Evolutionary conservation across 2,888 invertebrate genomes (phyloP).

Genomic region (Gisinianus flammeolus): DNA sequence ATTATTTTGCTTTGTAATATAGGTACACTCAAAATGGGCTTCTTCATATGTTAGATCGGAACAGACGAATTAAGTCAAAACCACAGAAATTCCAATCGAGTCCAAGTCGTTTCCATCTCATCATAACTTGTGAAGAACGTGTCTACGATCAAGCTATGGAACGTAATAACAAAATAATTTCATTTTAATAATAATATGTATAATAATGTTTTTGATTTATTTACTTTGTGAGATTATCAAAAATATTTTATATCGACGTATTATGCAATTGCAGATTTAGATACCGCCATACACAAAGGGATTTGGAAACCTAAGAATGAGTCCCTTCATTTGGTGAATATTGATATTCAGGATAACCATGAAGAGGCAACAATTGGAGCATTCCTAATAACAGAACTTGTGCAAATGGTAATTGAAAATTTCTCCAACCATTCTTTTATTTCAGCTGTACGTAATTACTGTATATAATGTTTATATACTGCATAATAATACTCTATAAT

Average conservation of each 20-base stretch:
- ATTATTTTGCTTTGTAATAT: constrained; percentile 36
- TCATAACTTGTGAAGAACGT: constrained; percentile 96
- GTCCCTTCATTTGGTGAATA: constrained; percentile 94
- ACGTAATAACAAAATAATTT: constrained; percentile 69
- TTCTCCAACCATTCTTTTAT: too few species aligned
- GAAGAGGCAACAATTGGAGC: constrained; percentile 99
- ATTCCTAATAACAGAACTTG: constrained; percentile 95
- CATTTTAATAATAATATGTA: not conserved
- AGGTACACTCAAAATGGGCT: constrained; percentile 97
- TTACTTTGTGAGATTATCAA: not conserved
- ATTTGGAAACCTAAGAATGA: constrained; percentile 67
- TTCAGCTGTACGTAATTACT: not conserved
- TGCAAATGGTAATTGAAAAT: constrained; percentile 80
- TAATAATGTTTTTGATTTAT: not conserved
- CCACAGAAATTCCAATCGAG: constrained; percentile 94
- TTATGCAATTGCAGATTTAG: constrained; percentile 65
- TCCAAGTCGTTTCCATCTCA: constrained; percentile 81
- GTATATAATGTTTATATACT: too few species aligned
- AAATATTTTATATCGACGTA: not conserved
- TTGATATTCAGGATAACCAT: constrained; percentile 99
- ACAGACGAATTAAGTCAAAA: constrained; percentile 88
- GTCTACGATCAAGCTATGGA: constrained; percentile 98
- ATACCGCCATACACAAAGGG: constrained; percentile 76
- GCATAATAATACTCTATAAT: too few species aligned
- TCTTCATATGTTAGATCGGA: constrained; percentile 96